These are phyloP conservation scores for Turnix velox DNA, from an alignment of 2,113 vertebrate genomes.

Conservation along the genomic window DNA sequence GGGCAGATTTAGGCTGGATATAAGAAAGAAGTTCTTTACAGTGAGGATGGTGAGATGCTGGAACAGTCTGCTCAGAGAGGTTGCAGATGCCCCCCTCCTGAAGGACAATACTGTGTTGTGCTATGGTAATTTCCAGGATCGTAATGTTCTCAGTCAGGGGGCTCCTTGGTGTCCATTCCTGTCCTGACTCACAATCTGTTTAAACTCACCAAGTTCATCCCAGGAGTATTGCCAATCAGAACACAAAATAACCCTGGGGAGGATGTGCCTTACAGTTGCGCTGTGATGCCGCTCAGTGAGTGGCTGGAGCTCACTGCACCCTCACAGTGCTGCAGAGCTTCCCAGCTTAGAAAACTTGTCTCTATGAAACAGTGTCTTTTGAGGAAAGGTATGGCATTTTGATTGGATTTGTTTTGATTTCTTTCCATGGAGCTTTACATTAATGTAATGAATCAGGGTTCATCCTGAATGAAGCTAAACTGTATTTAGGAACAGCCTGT, in stretches of 20 bases:
- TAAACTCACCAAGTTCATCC: neutral
- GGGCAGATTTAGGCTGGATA: too few relatives aligned
- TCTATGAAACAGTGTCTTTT: neutral
- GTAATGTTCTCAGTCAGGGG: neutral
- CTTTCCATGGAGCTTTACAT: accelerated
- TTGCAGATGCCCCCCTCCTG: too few relatives aligned
- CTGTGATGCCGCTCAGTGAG: neutral
- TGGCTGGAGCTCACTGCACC: neutral
- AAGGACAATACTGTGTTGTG: neutral
- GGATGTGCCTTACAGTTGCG: accelerated
- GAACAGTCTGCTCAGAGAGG: too few relatives aligned
- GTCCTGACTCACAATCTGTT: neutral
- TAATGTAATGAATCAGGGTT: neutral
- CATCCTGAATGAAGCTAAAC: neutral
- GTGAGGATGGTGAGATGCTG: too few relatives aligned
- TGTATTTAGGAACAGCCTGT: neutral
- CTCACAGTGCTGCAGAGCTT: neutral
- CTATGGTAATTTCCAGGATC: neutral
- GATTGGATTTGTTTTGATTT: neutral
- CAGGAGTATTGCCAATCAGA: neutral
- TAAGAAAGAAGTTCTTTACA: too few relatives aligned
- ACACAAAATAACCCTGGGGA: neutral
- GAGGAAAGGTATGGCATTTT: neutral
- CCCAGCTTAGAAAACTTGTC: neutral
- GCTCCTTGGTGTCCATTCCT: neutral